Evolutionary conservation across 2,888 invertebrate genomes (phyloP).

Genomic region (Scelioninae gen. 1): DNA sequence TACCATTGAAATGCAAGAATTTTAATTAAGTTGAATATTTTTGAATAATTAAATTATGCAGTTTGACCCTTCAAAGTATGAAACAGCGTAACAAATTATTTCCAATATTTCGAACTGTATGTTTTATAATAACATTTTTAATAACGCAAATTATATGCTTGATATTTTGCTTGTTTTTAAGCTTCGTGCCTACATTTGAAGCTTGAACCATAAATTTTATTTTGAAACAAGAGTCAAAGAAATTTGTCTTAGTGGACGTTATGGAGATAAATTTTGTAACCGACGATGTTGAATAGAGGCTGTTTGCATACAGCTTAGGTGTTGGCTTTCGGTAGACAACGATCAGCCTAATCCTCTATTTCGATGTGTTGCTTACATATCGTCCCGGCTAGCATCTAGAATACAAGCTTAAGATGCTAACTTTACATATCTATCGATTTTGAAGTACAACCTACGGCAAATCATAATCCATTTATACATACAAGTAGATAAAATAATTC

Average conservation of each 20-base stretch:
- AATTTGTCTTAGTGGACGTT: constrained; percentile 29
- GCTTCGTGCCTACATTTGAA: too few relatives aligned
- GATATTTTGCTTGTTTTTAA: too few relatives aligned
- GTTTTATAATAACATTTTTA: too few relatives aligned
- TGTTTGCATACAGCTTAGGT: constrained; percentile 78
- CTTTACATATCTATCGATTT: constrained; percentile 59
- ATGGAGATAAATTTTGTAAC: constrained; percentile 38
- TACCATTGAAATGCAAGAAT: too few relatives aligned
- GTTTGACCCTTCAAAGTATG: too few relatives aligned
- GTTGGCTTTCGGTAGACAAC: constrained; percentile 74
- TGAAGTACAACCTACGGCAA: constrained; percentile 27
- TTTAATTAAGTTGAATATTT: too few relatives aligned
- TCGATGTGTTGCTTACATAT: constrained; percentile 75
- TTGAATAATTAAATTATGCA: too few relatives aligned
- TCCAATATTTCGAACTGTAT: too few relatives aligned
- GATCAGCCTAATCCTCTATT: constrained; percentile 70
- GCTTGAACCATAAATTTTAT: too few relatives aligned
- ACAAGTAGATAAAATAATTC: background rate
- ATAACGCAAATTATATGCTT: too few relatives aligned
- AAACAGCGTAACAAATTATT: too few relatives aligned
- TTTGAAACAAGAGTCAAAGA: background rate
- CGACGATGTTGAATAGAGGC: constrained; percentile 72
- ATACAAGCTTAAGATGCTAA: constrained; percentile 70
- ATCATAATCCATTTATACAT: constrained; percentile 36
- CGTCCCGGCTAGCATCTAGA: constrained; percentile 71